A percentile compares a stretch with the other conserved stretches of the same genome.
Conservation (phyloP, 92 coral and sea anemone species). For the Palythoa grandis region DNA sequence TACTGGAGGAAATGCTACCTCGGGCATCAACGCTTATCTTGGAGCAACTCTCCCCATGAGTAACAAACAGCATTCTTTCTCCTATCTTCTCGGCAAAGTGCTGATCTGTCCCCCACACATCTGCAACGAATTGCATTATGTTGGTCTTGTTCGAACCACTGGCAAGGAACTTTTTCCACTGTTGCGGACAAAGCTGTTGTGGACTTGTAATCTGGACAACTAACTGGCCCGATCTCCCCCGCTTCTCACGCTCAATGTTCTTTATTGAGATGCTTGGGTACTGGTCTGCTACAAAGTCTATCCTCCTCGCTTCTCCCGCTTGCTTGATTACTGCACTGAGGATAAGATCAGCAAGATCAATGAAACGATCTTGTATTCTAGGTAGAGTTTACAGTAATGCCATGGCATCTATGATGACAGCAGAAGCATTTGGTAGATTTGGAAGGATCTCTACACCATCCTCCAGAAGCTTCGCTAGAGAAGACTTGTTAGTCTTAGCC, state of each 20-base stretch:
- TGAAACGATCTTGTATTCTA: slow-evolving; percentile 61
- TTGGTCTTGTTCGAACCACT: slow-evolving; percentile 61
- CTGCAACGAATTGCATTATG: slow-evolving; percentile 21
- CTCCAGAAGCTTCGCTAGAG: slow-evolving; percentile 65
- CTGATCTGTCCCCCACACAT: slow-evolving; percentile 19
- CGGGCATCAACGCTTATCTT: slow-evolving; percentile 29
- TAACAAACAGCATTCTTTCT: slow-evolving; percentile 26
- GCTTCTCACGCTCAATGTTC: slow-evolving; percentile 62
- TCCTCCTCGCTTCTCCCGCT: slow-evolving; percentile 56
- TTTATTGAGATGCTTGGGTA: slow-evolving; percentile 67
- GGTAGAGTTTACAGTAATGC: slow-evolving; percentile 58
- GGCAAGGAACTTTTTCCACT: slow-evolving; percentile 71
- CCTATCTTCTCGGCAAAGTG: slow-evolving; percentile 25
- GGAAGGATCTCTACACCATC: slow-evolving; percentile 56
- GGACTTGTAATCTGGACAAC: slow-evolving; percentile 56
- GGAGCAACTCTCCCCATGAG: slow-evolving; percentile 38
- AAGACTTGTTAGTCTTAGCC: slow-evolving; percentile 64
- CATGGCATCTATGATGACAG: slow-evolving; percentile 74
- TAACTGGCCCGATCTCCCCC: slow-evolving; percentile 57
- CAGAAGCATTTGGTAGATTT: slow-evolving; percentile 53
- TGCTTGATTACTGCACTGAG: slow-evolving; percentile 41
- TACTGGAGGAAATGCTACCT: slow-evolving; percentile 57
- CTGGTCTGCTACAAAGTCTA: slow-evolving; percentile 71
- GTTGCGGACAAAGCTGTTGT: slow-evolving; percentile 65
- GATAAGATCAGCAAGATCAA: slow-evolving; percentile 53